These are phyloP conservation scores for Norana najaformis DNA, from an alignment of 2,888 invertebrate genomes.

Conservation along the genomic window DNA sequence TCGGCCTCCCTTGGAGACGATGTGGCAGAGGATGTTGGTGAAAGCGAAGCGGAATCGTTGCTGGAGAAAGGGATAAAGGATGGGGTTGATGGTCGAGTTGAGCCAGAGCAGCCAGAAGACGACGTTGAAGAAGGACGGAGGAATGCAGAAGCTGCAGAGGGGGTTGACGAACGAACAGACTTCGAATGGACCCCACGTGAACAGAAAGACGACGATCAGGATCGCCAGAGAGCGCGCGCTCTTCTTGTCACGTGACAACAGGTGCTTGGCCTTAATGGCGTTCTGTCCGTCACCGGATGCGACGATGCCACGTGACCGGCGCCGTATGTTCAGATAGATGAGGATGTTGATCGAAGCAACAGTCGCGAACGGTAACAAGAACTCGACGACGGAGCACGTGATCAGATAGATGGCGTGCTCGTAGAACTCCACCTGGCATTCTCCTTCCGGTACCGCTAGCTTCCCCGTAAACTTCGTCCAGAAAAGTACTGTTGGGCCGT, in stretches of 20 bases:
- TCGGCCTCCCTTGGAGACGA: neutral
- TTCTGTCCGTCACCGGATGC: neutral
- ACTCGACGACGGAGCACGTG: conserved; percentile 46
- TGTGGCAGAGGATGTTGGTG: conserved; percentile 32
- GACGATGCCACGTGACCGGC: conserved; percentile 22
- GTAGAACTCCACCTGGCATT: conserved; percentile 46
- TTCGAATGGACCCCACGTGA: conserved; percentile 50
- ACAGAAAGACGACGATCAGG: conserved; percentile 46
- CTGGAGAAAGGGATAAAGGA: conserved; percentile 49
- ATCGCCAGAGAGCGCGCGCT: conserved; percentile 48
- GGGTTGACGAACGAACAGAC: conserved; percentile 44
- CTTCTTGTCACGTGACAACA: conserved; percentile 39
- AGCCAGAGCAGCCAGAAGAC: conserved; percentile 50
- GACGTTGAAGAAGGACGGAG: conserved; percentile 44
- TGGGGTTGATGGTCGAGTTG: conserved; percentile 49
- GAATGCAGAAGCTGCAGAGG: conserved; percentile 44
- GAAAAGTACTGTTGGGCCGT: conserved; percentile 46
- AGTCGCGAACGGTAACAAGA: conserved; percentile 46
- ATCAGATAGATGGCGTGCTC: conserved; percentile 43
- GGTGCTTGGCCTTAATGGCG: conserved; percentile 21
- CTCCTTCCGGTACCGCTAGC: conserved; percentile 39
- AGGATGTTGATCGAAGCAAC: conserved; percentile 45
- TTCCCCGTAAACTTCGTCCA: conserved; percentile 44
- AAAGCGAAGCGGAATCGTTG: conserved; percentile 47
- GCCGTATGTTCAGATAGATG: conserved; percentile 46